Base-by-base conservation (phyloP, 2,113 vertebrate species). In the Meleagris gallopavo region DNA sequence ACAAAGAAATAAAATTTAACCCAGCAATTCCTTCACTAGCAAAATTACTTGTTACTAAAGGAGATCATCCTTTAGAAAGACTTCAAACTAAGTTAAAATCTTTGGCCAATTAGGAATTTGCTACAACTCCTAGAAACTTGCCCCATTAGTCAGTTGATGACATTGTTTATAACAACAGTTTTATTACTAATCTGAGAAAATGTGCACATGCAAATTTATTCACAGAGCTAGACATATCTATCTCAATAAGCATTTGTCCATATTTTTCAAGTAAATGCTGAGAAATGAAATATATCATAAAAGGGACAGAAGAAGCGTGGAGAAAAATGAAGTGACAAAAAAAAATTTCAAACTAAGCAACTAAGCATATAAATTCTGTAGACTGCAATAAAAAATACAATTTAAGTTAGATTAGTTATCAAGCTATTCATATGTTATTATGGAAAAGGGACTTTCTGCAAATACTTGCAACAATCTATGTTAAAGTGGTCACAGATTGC, bases 1-100 rank as follows among this genome's bases (percentile, higher is more conserved):
- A 95, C 70, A 84, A 78, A 90, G 81, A 84, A 89, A 93, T 84
- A 93, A 95, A 96, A 93, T 81, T 95, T 89, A 93, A 91, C 48
- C 54, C 91, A 93, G 82, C 24, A 79, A 88, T 73, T 96, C 67
- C 10, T 95, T 58, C 58, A 95, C 34, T 36, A 80, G 54, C 43
- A 94, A 92, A 95, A 87, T 87, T 86, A 91, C 38, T 91, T 86
- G 57, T 92, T 92, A 71, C 65, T 94, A 88, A 92, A 93, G 67
- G 48, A 95, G 57, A 84, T 65, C 29, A 82, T 91, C 81, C 38
- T 92, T 91, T 87, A 84, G 73, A 67, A 82, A 84, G 34, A 82
- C 48, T 90, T 95, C 78, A 91, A 80, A 79, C 57, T 64, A 27
- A 72, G 40, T 81, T 83, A 41, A 86, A 89, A 38, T 69, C 29